Base-by-base conservation (phyloP, 2,113 vertebrate genomes). In the Aleadryas rufinucha region DNA sequence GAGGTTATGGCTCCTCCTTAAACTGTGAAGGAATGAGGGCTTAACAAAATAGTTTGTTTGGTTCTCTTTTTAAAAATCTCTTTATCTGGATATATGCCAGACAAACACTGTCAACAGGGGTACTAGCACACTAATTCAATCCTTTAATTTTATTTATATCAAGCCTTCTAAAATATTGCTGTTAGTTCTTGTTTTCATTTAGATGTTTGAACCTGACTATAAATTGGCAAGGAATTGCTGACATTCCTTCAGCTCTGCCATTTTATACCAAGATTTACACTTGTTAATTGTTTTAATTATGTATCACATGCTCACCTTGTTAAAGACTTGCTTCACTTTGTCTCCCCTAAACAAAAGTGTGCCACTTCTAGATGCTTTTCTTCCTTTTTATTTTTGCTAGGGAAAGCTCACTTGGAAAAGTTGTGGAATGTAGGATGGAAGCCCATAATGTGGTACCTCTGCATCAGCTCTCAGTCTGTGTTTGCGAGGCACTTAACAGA, bases 31-130 rank as follows among this genome's bases (percentile, higher is more conserved):
- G 14, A 39, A 47, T 11, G 24, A 39, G 24, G 9, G 4, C 10
- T 68, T 9, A 71, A 45, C 14, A 33, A 53, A 14, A 53, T 12
- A 26, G 2, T 45, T 50, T 50, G 6, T 53, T 49, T 52, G 1
- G 3, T 0, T 52, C 5, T 9, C 70, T 63, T 47, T 26, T 1
- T 1, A 1, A 11, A 50, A 39, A 11, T 28, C 4, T 53, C 3
- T 45, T 30, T 21, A 64, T 45, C 21, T 59, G 2, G 69, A 8
- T 11, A 14, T 18, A 7, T 65, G 42, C 10, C 31, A 66, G 18
- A 16, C 6, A 47, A 56, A 60, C 20, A 11, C 30, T 61, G 11
- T 49, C 28, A 53, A 17, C 6, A 57, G 26, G 9, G 6, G 22
- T 23, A 52, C 8, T 33, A 68, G 13, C 19, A 70, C 7, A 33